A percentile compares a stretch with the other conserved stretches of the same genome.
Evolutionary conservation across 2,113 vertebrate species (phyloP).

Genomic region (Carettochelys insculpta): DNA sequence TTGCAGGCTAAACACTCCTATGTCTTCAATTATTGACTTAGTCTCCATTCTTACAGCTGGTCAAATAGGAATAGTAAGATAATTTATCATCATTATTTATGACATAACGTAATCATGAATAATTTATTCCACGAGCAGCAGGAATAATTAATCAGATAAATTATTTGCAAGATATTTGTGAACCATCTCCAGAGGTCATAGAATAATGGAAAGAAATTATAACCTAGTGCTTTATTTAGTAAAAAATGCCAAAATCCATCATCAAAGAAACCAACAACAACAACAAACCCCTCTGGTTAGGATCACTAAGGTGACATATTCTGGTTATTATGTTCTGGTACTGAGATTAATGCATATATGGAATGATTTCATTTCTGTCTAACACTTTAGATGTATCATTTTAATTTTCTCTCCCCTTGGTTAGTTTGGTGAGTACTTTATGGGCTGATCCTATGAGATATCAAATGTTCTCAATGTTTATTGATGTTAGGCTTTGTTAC

Average conservation of each 20-base stretch:
- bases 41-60: neutral
- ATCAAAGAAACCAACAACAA: neutral
- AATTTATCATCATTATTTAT: neutral
- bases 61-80: neutral
- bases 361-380: neutral
- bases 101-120: neutral
- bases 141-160: neutral
- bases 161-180: neutral
- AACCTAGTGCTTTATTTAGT: neutral
- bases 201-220: neutral
- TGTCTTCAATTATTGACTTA: neutral
- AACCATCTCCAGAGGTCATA: neutral
- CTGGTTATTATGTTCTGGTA: neutral
- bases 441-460: neutral
- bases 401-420: neutral
- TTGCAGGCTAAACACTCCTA: neutral
- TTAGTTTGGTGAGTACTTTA: neutral
- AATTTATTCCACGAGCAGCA: neutral
- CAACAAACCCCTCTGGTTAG: neutral
- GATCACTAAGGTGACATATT: neutral
- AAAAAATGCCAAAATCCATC: neutral
- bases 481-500: neutral
- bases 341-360: neutral
- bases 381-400: neutral
- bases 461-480: neutral